These are phyloP conservation scores for Channa argus DNA, from an alignment of 2,113 vertebrate genomes.

Conservation along the genomic window DNA sequence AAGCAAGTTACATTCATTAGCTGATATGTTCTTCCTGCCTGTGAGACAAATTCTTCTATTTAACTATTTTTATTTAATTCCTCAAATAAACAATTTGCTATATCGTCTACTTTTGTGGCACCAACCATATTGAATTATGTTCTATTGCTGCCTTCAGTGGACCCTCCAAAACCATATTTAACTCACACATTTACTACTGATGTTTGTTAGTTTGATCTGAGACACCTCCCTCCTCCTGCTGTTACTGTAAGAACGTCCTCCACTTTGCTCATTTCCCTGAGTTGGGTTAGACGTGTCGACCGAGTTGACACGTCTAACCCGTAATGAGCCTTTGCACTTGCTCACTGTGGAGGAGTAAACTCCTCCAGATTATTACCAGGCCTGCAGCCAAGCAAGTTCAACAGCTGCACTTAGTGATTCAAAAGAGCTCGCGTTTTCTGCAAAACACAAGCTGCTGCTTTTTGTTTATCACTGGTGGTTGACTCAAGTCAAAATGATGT, in stretches of 20 bases:
- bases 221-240: background rate
- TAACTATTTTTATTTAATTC: too few relatives aligned
- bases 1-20: slow-evolving; percentile 9
- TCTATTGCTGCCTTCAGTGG: background rate
- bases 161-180: background rate
- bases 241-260: slow-evolving; percentile 3
- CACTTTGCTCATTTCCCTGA: slow-evolving; percentile 26
- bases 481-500: slow-evolving; percentile 21
- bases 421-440: slow-evolving; percentile 1
- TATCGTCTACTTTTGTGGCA: background rate
- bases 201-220: background rate
- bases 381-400: background rate
- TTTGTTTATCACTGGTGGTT: background rate
- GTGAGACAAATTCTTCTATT: background rate
- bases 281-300: background rate
- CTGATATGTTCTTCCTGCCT: slow-evolving; percentile 37
- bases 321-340: slow-evolving; percentile 20
- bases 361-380: slow-evolving; percentile 13
- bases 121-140: background rate
- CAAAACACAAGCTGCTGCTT: background rate
- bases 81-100: too few relatives aligned
- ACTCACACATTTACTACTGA: background rate
- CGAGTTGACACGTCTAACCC: slow-evolving; percentile 49
- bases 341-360: background rate
- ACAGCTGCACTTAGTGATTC: slow-evolving; percentile 4